Evolutionary conservation across 2,113 vertebrate genomes (phyloP).

Genomic region (Pelecanoides urinatrix): DNA sequence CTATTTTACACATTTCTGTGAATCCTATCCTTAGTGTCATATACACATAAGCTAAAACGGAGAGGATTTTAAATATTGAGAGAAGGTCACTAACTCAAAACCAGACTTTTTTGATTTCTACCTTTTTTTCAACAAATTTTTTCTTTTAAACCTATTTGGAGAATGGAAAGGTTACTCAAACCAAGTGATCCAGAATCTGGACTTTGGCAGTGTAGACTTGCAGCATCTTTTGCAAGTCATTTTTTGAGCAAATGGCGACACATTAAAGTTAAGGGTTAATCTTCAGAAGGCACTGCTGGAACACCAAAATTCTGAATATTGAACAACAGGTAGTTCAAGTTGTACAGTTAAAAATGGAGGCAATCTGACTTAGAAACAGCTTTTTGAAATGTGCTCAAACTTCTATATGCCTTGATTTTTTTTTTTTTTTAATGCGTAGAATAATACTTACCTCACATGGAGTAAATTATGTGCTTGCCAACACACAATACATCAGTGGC

Average conservation of each 20-base stretch:
- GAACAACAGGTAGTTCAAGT: background rate
- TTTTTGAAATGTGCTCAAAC: background rate
- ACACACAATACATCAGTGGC: background rate
- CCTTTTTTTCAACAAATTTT: background rate
- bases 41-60: background rate
- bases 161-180: background rate
- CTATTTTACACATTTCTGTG: background rate
- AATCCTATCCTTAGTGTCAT: background rate
- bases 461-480: constrained; percentile 21
- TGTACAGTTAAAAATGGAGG: background rate
- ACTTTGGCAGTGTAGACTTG: background rate
- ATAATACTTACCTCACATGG: background rate
- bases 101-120: background rate
- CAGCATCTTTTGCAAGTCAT: background rate
- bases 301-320: background rate
- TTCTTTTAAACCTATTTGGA: background rate
- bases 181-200: background rate
- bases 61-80: background rate
- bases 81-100: background rate
- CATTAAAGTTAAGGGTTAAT: background rate
- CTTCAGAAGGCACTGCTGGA: background rate
- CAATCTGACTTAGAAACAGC: background rate
- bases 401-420: background rate
- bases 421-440: background rate
- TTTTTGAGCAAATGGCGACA: background rate